phyloP scores from a whole-genome alignment of 2,113 vertebrate species.

The Callipepla californica region DNA sequence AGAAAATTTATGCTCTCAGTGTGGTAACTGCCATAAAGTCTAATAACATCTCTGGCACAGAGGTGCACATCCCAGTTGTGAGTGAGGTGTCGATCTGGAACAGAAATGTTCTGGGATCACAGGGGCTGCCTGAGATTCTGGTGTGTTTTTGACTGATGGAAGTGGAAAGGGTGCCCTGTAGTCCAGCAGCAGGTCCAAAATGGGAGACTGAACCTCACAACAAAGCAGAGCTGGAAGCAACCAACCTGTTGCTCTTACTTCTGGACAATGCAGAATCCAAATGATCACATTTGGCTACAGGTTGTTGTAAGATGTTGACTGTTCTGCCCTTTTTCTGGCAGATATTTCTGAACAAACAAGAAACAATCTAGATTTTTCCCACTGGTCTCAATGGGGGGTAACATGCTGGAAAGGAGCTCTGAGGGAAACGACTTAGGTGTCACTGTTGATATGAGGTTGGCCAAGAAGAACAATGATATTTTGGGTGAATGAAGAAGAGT shows the following conservation, averaged over 20 bases:
- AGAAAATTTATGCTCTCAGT: not conserved
- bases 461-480: no score
- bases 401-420: no score
- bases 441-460: no score
- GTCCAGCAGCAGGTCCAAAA: not conserved
- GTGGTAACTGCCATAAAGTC: not conserved
- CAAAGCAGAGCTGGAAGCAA: not conserved
- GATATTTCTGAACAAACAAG: not conserved
- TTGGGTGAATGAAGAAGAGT: no score
- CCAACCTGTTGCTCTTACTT: rapidly evolving
- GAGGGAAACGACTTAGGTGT: no score
- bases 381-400: not conserved
- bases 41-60: not conserved
- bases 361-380: not conserved
- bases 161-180: not conserved
- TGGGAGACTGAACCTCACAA: not conserved
- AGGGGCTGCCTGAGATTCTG: not conserved
- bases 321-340: not conserved
- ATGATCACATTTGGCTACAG: not conserved
- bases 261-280: not conserved
- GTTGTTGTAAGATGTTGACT: not conserved
- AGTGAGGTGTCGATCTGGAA: not conserved
- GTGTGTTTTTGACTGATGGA: not conserved
- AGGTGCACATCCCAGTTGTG: not conserved
- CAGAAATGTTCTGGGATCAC: not conserved